Conservation (phyloP, 2,888 invertebrate species). For the Tetranychus piercei region DNA sequence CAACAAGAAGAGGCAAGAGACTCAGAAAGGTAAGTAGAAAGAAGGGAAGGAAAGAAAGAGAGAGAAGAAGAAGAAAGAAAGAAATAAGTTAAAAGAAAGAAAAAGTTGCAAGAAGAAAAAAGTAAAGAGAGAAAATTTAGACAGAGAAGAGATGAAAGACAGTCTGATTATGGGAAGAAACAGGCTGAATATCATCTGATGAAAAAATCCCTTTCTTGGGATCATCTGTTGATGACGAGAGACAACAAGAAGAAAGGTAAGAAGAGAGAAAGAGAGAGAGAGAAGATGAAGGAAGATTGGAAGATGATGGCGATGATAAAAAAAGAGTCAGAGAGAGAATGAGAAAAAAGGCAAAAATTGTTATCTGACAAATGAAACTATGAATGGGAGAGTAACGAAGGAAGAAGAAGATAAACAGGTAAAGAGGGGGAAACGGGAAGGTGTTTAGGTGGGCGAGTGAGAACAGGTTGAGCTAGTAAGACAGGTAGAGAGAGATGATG, state of each 20-base stretch:
- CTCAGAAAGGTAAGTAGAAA: background rate
- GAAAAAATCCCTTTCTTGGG: conserved; percentile 1
- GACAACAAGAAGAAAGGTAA: background rate
- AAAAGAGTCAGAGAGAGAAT: background rate
- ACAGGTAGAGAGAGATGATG: background rate
- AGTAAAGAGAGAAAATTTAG: background rate
- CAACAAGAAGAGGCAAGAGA: background rate
- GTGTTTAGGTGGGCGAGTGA: conserved; percentile 1
- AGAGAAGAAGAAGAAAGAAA: conserved; percentile 10
- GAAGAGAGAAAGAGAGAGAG: background rate
- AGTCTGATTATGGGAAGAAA: background rate
- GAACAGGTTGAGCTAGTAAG: background rate
- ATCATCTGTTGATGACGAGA: background rate
- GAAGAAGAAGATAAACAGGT: conserved; percentile 1
- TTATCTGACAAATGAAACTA: background rate
- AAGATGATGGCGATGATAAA: background rate
- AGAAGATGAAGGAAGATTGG: too few relatives aligned
- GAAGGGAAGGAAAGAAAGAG: background rate
- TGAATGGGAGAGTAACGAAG: background rate
- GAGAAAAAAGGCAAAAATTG: conserved; percentile 4
- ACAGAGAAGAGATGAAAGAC: background rate
- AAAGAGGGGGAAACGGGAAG: background rate
- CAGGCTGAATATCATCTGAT: background rate
- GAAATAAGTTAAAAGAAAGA: background rate
- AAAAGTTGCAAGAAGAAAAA: background rate